phyloP scores from a whole-genome alignment of 2,113 vertebrate genomes.

The Seriola rivoliana region DNA sequence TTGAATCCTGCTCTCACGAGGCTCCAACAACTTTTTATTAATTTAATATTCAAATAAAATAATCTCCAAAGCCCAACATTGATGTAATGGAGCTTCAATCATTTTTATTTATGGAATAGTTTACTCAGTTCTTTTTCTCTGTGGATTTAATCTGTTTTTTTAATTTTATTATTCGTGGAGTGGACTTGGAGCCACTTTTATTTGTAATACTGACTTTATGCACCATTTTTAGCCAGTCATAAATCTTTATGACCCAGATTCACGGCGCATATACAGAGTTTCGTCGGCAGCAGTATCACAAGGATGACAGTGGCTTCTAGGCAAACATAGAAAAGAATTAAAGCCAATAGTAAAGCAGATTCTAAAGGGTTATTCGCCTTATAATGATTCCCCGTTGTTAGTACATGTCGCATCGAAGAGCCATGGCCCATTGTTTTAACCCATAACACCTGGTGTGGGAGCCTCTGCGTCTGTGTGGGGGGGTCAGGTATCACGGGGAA shows the following conservation, averaged over 20 bases:
- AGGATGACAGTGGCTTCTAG: not conserved
- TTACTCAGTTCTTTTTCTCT: not conserved
- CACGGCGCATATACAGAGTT: not conserved
- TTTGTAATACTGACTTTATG: slow-evolving; percentile 6
- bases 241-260: slow-evolving; percentile 63
- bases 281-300: not conserved
- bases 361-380: not conserved
- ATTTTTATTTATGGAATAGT: slow-evolving; percentile 5
- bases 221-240: slow-evolving; percentile 43
- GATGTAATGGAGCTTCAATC: slow-evolving; percentile 9
- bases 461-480: not conserved
- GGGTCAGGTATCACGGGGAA: not conserved
- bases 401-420: not conserved
- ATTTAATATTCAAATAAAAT: slow-evolving; percentile 24
- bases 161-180: slow-evolving; percentile 22
- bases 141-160: not conserved
- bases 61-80: slow-evolving; percentile 5
- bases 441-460: not conserved
- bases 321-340: not conserved
- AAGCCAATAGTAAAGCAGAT: not conserved
- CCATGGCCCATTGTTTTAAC: not conserved
- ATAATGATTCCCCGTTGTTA: not conserved
- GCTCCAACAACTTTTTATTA: slow-evolving; percentile 11
- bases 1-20: slow-evolving; percentile 4
- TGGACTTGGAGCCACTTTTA: slow-evolving; percentile 13